Conservation (phyloP, 2,797 vertebrate species). For the Anisognathus igniventris region DNA sequence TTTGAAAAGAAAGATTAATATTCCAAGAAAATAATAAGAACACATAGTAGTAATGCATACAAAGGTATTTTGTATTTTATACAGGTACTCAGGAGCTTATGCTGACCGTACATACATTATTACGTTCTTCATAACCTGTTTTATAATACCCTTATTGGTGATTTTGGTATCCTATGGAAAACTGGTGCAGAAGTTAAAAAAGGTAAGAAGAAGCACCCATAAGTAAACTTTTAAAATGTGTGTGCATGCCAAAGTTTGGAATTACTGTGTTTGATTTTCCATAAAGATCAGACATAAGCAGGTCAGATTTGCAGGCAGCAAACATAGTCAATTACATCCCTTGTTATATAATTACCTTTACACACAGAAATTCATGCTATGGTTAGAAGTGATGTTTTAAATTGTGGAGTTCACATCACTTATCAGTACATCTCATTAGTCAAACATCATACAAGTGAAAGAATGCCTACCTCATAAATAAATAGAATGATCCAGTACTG, state of each 20-base stretch:
- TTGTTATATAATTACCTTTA: background rate
- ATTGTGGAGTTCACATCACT: background rate
- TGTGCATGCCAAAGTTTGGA: background rate
- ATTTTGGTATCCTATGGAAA: slow-evolving; percentile 89
- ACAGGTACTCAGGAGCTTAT: slow-evolving; percentile 83
- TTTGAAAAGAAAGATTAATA: background rate
- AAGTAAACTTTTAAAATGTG: background rate
- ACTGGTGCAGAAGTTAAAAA: slow-evolving; percentile 83
- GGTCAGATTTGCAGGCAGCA: background rate
- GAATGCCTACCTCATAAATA: background rate
- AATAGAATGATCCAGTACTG: background rate
- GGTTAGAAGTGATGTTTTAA: background rate
- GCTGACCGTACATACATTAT: slow-evolving; percentile 84
- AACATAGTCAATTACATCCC: background rate
- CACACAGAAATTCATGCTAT: background rate
- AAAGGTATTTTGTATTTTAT: background rate
- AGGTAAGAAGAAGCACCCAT: slow-evolving; percentile 71
- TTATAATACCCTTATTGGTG: slow-evolving; percentile 83
- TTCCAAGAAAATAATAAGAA: background rate
- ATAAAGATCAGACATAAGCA: background rate
- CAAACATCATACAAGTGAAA: background rate
- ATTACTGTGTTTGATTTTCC: background rate
- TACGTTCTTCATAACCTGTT: slow-evolving; percentile 85
- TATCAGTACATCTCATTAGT: background rate
- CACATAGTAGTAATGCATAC: fast-evolving